Percentiles rank a stretch among this genome's conserved stretches.
Conservation (phyloP, 2,113 vertebrate genomes). For the Meriones unguiculatus region DNA sequence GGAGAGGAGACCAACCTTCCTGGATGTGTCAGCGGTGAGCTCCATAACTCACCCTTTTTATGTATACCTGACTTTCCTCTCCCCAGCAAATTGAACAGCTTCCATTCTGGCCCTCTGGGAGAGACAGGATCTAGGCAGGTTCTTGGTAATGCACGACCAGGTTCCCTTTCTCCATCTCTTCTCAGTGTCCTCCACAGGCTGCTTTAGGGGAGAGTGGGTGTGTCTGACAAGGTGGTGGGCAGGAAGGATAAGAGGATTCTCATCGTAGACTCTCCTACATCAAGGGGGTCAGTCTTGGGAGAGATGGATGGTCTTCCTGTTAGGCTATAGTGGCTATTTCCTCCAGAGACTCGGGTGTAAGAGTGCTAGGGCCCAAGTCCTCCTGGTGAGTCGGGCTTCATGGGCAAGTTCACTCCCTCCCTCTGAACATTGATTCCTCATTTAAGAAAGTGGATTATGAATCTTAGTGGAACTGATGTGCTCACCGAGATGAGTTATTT, state of each 20-base stretch:
- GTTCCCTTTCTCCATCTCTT: neutral
- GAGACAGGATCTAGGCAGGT: neutral
- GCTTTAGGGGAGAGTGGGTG: neutral
- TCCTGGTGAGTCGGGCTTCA: neutral
- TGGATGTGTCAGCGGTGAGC: neutral
- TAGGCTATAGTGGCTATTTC: neutral
- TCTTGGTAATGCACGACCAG: neutral
- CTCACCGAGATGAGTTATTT: neutral
- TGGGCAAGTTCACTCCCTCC: neutral
- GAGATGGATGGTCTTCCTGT: neutral
- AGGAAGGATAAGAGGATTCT: neutral
- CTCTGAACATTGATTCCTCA: slow-evolving; percentile 15
- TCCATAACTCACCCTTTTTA: neutral
- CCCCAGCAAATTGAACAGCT: neutral
- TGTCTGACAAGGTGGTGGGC: neutral
- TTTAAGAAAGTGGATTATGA: neutral
- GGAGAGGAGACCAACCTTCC: neutral
- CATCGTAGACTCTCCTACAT: neutral
- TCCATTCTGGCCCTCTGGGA: neutral
- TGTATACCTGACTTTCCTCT: neutral
- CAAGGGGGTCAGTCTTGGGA: neutral
- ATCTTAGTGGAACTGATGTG: neutral
- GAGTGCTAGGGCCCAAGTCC: neutral
- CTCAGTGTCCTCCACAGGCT: neutral
- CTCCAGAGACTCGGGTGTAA: neutral